Evolutionary conservation across 2,797 vertebrate genomes (phyloP).

Genomic region (Phrynocephalus vlangalii): DNA sequence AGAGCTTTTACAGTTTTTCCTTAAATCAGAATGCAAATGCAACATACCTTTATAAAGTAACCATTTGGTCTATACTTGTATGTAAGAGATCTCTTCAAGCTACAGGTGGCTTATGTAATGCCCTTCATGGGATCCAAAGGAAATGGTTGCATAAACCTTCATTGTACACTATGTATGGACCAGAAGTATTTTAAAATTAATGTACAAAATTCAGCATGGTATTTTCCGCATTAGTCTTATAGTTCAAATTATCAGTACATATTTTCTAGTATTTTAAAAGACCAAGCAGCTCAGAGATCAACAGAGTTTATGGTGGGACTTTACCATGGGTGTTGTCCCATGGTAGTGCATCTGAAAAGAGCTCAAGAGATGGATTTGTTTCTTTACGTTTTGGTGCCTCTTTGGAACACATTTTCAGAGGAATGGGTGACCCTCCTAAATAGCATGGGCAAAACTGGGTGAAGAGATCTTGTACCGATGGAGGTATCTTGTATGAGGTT

Average conservation of each 20-base stretch:
- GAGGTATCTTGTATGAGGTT: not conserved
- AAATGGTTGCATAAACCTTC: not conserved
- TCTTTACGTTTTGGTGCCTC: not conserved
- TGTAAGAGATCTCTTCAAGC: not conserved
- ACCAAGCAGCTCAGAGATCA: not conserved
- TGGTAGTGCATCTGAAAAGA: too few relatives aligned
- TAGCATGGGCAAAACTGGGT: not conserved
- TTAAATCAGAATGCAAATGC: not conserved
- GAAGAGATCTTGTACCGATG: not conserved
- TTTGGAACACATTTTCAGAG: not conserved
- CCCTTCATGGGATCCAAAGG: not conserved
- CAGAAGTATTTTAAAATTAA: too few relatives aligned
- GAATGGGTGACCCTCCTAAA: not conserved
- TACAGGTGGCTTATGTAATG: not conserved
- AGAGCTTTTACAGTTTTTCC: not conserved
- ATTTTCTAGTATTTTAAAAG: not conserved
- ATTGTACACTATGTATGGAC: not conserved
- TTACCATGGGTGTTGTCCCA: too few relatives aligned
- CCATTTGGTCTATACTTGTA: not conserved
- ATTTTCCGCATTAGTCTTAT: not conserved
- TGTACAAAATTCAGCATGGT: not conserved
- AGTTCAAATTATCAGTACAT: not conserved
- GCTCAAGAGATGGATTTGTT: not conserved
- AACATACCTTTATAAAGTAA: not conserved
- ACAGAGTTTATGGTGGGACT: not conserved